phyloP scores from a whole-genome alignment of 2,113 vertebrate species.

The Aspidoscelis tigris region DNA sequence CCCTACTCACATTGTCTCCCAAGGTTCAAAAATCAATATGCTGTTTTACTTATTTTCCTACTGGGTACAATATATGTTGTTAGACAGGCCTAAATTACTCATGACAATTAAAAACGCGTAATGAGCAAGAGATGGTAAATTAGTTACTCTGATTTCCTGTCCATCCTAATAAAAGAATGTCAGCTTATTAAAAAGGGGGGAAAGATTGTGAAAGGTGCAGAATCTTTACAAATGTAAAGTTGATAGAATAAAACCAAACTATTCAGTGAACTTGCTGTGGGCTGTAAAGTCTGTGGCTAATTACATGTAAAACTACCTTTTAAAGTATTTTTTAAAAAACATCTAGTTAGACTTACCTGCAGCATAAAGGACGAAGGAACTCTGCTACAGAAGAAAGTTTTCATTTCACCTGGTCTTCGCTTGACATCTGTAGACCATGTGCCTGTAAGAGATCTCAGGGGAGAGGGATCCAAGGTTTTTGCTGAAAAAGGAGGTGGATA shows the following conservation, averaged over 20 bases:
- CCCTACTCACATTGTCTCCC: constrained; percentile 30
- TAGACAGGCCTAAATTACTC: constrained; percentile 25
- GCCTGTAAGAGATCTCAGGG: too few relatives aligned
- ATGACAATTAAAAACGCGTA: constrained; percentile 53
- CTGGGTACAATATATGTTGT: constrained; percentile 45
- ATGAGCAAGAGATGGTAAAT: constrained; percentile 53
- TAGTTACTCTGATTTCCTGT: constrained; percentile 38
- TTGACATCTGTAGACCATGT: not conserved
- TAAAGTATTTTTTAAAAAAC: not conserved
- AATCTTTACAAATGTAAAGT: constrained; percentile 5
- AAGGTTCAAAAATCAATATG: constrained; percentile 54
- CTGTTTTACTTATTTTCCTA: constrained; percentile 59
- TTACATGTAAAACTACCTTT: not conserved
- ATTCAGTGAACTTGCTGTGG: not conserved
- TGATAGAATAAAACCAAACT: not conserved
- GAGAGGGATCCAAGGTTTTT: not conserved
- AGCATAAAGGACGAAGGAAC: not conserved
- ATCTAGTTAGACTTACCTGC: not conserved
- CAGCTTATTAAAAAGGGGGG: not conserved
- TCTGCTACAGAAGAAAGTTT: not conserved
- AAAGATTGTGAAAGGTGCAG: not conserved
- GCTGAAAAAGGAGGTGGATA: not conserved
- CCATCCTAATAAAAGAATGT: constrained; percentile 16
- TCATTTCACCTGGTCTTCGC: not conserved
- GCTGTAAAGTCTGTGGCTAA: not conserved